Evolutionary conservation across 2,888 invertebrate genomes (phyloP).

Genomic region (Eledona agricola): DNA sequence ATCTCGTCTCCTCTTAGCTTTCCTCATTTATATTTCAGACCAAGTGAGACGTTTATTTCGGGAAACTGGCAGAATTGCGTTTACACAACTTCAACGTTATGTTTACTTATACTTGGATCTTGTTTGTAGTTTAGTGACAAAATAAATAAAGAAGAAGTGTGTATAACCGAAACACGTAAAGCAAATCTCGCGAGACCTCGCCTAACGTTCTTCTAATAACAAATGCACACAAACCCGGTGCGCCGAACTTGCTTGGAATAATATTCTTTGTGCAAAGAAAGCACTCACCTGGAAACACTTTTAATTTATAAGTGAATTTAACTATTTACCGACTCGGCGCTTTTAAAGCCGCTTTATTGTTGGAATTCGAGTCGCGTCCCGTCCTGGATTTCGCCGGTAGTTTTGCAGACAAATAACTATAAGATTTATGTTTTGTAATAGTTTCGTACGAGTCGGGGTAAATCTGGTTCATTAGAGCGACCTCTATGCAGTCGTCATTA

Average conservation of each 20-base stretch:
- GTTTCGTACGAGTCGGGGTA: too few relatives aligned
- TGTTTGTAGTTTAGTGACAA: conserved; percentile 50
- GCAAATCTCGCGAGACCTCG: conserved; percentile 34
- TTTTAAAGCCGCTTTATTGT: too few relatives aligned
- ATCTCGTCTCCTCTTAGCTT: conserved; percentile 28
- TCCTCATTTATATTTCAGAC: conserved; percentile 37
- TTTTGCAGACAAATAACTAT: too few relatives aligned
- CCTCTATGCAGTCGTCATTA: conserved; percentile 43
- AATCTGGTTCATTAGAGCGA: conserved; percentile 39
- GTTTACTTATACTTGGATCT: conserved; percentile 44
- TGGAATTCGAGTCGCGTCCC: too few relatives aligned
- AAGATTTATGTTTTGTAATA: too few relatives aligned
- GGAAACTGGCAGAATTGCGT: conserved; percentile 38
- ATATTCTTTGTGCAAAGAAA: conserved; percentile 24
- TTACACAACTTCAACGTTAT: conserved; percentile 44
- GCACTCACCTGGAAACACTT: conserved; percentile 27
- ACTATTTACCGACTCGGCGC: conserved; percentile 21
- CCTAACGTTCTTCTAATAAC: conserved; percentile 37
- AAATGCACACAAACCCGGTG: conserved; percentile 33
- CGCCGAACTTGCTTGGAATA: conserved; percentile 27
- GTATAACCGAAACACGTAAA: conserved; percentile 43
- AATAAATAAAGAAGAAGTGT: conserved; percentile 45
- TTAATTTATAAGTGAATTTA: conserved; percentile 27
- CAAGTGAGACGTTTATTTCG: conserved; percentile 39
- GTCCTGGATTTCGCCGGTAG: too few relatives aligned